Evolutionary conservation across 2,888 invertebrate species (phyloP).

Genomic region (Caenorhabditis uteleia): DNA sequence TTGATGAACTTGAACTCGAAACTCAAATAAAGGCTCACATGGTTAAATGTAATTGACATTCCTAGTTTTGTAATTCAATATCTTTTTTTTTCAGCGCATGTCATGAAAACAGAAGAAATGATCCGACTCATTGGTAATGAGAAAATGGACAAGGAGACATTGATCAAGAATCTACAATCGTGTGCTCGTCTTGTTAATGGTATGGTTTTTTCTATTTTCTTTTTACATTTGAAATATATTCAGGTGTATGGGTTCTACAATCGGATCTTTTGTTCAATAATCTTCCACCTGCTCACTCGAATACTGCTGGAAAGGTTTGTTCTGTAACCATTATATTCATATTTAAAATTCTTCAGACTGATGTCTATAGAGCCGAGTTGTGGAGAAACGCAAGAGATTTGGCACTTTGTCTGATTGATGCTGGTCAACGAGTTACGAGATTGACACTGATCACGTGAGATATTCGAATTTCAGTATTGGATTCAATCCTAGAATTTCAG

Average conservation of each 20-base stretch:
- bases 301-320: conserved; percentile 39
- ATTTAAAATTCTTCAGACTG: conserved; percentile 24
- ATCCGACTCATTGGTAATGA: conserved; percentile 7
- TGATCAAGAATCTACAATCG: conserved; percentile 22
- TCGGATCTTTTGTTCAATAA: conserved; percentile 42
- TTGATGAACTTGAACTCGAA: conserved; percentile 35
- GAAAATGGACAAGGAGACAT: conserved; percentile 3
- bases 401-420: conserved; percentile 39
- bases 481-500: conserved; percentile 11
- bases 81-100: conserved; percentile 27
- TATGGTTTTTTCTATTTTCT: background rate
- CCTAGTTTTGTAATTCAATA: background rate
- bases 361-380: conserved; percentile 34
- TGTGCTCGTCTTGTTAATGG: conserved; percentile 40
- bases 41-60: conserved; percentile 26
- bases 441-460: conserved; percentile 27
- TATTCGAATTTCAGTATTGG: background rate
- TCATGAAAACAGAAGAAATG: conserved; percentile 33
- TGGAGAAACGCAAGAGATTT: conserved; percentile 49
- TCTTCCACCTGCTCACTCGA: conserved; percentile 44
- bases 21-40: conserved; percentile 40
- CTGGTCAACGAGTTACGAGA: conserved; percentile 34
- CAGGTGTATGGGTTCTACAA: conserved; percentile 48
- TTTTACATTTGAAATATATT: conserved; percentile 1
- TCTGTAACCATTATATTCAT: background rate